Base-by-base conservation (phyloP, 37 sponge, comb jelly and placozoan genomes). In the Trichoplax adhaerens region DNA sequence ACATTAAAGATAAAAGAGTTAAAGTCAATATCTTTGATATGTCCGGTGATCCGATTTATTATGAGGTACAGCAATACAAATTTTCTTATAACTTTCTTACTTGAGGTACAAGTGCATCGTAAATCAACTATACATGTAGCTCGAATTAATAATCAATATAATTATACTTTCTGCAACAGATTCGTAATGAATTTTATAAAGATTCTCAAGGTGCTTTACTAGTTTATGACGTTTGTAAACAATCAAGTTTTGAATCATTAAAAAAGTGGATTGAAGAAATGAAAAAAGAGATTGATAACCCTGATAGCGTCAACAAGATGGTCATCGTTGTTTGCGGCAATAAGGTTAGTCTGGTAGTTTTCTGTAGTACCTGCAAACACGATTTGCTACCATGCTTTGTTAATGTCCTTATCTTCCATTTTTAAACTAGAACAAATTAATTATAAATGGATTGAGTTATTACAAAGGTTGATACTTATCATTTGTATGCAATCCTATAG, bases 131-230 rank as follows among this genome's bases (percentile, higher is more conserved):
- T 49, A 29, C 29, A 29, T 4, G 57, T 47, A 70, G 48, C 48
- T 8, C 50, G 8, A 55, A n/a, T 2, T 68, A 55, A 55, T 55
- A 12, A 68, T 68, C 29, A 68, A 53, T 2, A 10, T 66, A 12
- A n/a, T 4, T 1, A 50, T 1, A 49, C 49, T 50, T 3, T 3
- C 1, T 3, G 48, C 3, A 48, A 3, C 48, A 88, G 90, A 90
- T 94, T 56, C 82, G 95, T 2, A 94, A 94, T 77, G 95, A 94
- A 70, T 94, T 94, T 69, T 94, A 94, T 71, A 83, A 81, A 3
- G 91, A 87, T n/a, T 74, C 88, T 2, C 87, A 94, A 48, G 95
- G 95, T 49, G 91, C 74, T 2, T 4, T 94, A n/a, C 69, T 94
- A 4, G 91, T 87, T 53, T 94, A 83, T 70, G 95, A 94, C 70